Evolutionary conservation across 2,113 vertebrate genomes (phyloP), one percentile per base, ranked within the genome.

Genomic region (Pomatostomus ruficeps): DNA sequence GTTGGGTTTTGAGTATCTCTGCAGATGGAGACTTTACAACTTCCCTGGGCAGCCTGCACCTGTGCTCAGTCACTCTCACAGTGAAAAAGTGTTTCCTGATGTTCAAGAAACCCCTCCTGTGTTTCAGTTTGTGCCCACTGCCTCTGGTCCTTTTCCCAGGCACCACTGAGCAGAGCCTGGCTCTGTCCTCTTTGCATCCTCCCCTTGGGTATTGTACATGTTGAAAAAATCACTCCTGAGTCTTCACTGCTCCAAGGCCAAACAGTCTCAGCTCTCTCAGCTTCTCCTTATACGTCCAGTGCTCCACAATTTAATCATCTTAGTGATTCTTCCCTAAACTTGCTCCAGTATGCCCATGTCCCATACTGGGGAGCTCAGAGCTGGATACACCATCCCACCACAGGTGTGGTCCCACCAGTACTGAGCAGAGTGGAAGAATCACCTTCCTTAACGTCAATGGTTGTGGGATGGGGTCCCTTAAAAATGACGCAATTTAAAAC

Each of bases 181-280:
- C 15, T 78, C 10, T 8, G 9, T 66, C 25, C 23, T 51, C 24
- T 33, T 48, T 14, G 8, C 15, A 51, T 14, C 26, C 7, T 81
- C 26, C 31, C 42, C 40, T 35, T 29, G 17, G 22, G 14, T 54
- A 46, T 14, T 19, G 9, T 26, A 20, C 0, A 1, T 1, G 0
- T 6, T 29, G 57, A 16, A 17, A 24, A 78, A 55, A 80, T 20
- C 21, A 29, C 10, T 52, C 25, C 42, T 10, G 9, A 77, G 26
- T 16, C 26, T 74, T 40, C 48, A 40, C 14, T 66, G 9, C 33
- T 85, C 14, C 28, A 36, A 40, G 40, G 48, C 18, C 13, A 20
- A 76, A 48, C 16, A 35, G 26, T 6, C 22, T 35, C 73, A 79
- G 35, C 14, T 66, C 29, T 26, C 38, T 63, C 55, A 63, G n/a